These are phyloP conservation scores for Spinus pinus DNA, from an alignment of 2,797 vertebrate genomes.

Conservation along the genomic window DNA sequence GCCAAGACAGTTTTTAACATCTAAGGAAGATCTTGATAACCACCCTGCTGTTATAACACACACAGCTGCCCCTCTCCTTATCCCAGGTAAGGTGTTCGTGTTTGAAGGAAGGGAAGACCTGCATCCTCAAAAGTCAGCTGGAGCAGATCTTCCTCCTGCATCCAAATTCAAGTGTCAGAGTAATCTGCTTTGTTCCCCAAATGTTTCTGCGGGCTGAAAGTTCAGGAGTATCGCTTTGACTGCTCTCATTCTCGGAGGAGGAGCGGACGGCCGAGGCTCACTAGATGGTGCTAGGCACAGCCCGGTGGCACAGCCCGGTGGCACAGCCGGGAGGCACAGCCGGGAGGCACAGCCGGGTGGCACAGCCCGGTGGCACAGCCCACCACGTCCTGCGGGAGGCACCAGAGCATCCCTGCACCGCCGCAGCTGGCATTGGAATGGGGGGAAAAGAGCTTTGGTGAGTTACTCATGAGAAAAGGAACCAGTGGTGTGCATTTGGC, in stretches of 20 bases:
- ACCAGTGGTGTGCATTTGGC: background rate
- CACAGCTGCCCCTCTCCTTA: background rate
- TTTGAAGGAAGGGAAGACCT: background rate
- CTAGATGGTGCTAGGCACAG: constrained; percentile 51
- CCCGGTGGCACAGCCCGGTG: background rate
- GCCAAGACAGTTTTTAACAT: background rate
- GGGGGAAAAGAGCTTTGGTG: background rate
- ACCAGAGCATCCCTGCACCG: background rate
- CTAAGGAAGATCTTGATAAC: background rate
- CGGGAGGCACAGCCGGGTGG: background rate
- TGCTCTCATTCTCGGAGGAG: rapidly evolving
- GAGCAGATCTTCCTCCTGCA: background rate
- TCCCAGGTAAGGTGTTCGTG: background rate
- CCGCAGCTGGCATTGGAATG: background rate
- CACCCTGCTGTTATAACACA: rapidly evolving
- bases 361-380: rapidly evolving
- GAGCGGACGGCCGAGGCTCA: background rate
- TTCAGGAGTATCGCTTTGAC: rapidly evolving
- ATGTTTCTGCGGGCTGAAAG: background rate
- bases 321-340: background rate
- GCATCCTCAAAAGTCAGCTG: background rate
- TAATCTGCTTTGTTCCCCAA: background rate
- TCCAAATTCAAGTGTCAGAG: background rate
- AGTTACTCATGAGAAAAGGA: background rate
- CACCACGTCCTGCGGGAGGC: rapidly evolving